A percentile compares a stretch with the other conserved stretches of the same genome.
These are phyloP conservation scores for Emydura subglobosa DNA, from an alignment of 2,113 vertebrate species.

Conservation along the genomic window DNA sequence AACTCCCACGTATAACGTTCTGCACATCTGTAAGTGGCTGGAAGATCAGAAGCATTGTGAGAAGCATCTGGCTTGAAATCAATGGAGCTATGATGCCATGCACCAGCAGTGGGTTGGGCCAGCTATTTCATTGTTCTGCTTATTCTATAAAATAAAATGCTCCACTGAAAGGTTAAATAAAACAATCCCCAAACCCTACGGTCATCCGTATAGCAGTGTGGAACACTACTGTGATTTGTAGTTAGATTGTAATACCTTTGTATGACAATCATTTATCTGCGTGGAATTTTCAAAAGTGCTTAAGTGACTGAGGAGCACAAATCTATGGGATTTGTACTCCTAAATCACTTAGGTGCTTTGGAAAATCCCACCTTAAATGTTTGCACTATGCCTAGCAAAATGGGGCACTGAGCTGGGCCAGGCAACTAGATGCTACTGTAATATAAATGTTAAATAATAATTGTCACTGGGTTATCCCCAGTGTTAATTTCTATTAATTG, in stretches of 20 bases:
- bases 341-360: background rate
- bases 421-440: background rate
- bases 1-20: slow-evolving; percentile 4
- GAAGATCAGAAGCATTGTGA: background rate
- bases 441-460: background rate
- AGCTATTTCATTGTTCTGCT: background rate
- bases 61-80: background rate
- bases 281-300: background rate
- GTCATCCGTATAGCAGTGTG: background rate
- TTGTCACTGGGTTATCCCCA: fast-evolving
- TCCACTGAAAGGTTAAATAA: background rate
- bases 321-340: background rate
- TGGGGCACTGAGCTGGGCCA: background rate
- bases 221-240: background rate
- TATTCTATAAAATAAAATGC: background rate
- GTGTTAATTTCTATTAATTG: background rate
- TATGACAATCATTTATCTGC: background rate
- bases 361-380: fast-evolving
- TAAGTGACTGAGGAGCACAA: background rate
- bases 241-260: background rate
- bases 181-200: background rate
- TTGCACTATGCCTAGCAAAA: background rate
- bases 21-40: background rate
- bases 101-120: background rate
- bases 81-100: background rate